Percentiles rank a stretch among this genome's conserved stretches.
Conservation (phyloP, 2,888 invertebrate species). For the Calliscelio sp. region DNA sequence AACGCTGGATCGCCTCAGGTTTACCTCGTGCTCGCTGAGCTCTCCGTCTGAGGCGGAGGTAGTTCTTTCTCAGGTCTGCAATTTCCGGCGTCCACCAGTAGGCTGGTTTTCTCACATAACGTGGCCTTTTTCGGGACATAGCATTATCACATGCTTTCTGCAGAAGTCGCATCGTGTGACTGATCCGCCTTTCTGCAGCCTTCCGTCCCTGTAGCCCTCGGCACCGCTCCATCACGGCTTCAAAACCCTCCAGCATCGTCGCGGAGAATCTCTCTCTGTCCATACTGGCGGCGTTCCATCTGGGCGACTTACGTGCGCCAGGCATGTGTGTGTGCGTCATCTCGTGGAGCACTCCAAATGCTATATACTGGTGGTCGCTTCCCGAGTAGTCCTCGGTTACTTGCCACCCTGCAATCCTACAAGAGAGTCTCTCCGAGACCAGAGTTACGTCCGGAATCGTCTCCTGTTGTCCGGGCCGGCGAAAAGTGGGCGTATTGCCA, state of each 20-base stretch:
- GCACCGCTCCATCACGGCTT: no score
- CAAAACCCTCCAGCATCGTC: no score
- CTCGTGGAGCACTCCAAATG: background rate
- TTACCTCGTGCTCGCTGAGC: no score
- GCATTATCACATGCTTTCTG: conserved; percentile 43
- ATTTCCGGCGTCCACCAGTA: conserved; percentile 73
- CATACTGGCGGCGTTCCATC: no score
- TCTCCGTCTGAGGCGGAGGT: no score
- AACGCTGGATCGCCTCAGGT: no score
- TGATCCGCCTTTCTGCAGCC: background rate
- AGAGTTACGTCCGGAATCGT: conserved; percentile 64
- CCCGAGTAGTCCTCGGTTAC: conserved; percentile 54
- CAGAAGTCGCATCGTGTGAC: conserved; percentile 22
- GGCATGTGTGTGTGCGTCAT: no score
- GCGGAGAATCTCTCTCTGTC: background rate
- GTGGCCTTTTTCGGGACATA: conserved; percentile 68
- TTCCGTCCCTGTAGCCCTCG: no score
- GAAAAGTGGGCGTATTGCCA: background rate
- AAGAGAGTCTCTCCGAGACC: background rate
- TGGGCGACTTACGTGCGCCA: no score
- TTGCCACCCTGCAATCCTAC: conserved; percentile 24
- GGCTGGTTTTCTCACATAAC: no score
- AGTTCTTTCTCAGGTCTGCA: no score
- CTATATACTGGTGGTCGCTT: conserved; percentile 67
- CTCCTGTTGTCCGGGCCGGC: conserved; percentile 24